A percentile compares a stretch with the other conserved stretches of the same genome.
Evolutionary conservation across 2,113 vertebrate species (phyloP).

Genomic region (Rhynchomys soricoides): DNA sequence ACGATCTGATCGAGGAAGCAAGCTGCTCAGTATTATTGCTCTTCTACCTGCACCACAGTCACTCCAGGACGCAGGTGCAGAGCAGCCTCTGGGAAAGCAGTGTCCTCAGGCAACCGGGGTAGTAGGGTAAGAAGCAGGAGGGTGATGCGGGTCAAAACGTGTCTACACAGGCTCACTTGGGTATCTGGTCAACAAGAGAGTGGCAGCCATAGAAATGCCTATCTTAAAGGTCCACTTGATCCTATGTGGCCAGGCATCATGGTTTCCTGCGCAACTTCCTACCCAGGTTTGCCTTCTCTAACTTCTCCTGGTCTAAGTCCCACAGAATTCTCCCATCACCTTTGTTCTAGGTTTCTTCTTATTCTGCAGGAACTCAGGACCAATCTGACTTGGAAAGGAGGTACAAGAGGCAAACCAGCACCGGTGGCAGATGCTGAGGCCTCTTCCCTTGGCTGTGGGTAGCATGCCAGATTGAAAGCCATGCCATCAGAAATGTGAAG

Average conservation of each 20-base stretch:
- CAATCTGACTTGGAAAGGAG: not conserved
- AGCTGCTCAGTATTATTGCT: accelerated
- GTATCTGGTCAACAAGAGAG: too few species aligned
- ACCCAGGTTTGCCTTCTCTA: accelerated
- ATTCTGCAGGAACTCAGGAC: not conserved
- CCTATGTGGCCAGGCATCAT: accelerated
- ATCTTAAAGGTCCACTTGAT: accelerated
- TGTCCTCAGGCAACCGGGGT: accelerated
- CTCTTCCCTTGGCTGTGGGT: accelerated
- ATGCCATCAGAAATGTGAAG: not conserved
- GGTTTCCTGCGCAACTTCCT: not conserved
- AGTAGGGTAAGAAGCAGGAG: too few species aligned
- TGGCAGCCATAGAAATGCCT: not conserved
- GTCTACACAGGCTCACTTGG: not conserved
- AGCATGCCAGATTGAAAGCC: not conserved
- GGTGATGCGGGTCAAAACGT: accelerated
- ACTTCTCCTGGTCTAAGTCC: not conserved
- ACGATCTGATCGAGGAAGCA: accelerated
- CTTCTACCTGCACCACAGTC: accelerated
- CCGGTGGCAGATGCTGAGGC: accelerated
- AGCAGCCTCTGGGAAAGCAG: too few species aligned
- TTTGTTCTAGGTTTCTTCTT: not conserved
- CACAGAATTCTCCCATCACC: not conserved
- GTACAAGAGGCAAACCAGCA: accelerated
- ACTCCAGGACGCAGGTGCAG: accelerated